A percentile compares a stretch with the other conserved stretches of the same genome.
Evolutionary conservation across 2,797 vertebrate genomes (phyloP).

Genomic region (Clarias fuscus): DNA sequence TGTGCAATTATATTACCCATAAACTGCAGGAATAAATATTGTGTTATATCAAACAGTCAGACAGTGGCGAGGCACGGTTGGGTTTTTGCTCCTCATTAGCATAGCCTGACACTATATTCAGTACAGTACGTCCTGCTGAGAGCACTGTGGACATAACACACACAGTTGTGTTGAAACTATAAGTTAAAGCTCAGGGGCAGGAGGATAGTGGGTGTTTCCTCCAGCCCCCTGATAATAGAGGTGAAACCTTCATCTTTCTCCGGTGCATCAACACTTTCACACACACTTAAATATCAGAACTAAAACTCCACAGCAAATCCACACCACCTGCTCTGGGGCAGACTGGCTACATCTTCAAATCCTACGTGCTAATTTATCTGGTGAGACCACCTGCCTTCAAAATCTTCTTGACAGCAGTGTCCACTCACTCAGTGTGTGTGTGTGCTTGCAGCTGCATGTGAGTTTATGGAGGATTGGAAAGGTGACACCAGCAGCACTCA

Average conservation of each 20-base stretch:
- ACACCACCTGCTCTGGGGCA: conserved; percentile 14
- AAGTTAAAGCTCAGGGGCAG: conserved; percentile 4
- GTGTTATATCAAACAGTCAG: conserved; percentile 4
- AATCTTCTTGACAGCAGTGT: conserved; percentile 8
- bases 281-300: conserved; percentile 3
- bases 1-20: not conserved
- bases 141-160: not conserved
- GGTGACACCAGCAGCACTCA: conserved; percentile 33
- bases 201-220: not conserved
- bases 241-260: not conserved
- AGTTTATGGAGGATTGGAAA: conserved; percentile 28
- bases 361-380: conserved; percentile 17
- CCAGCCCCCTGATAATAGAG: not conserved
- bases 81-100: not conserved
- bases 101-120: not conserved
- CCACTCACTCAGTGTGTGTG: not conserved
- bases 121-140: too few relatives aligned
- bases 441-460: conserved; percentile 1
- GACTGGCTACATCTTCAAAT: conserved; percentile 11
- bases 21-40: not conserved
- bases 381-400: conserved; percentile 23
- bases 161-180: not conserved
- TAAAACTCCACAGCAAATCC: not conserved
- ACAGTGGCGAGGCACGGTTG: not conserved
- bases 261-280: not conserved